phyloP scores from a whole-genome alignment of 2,113 vertebrate genomes.

The Malurus elegans region DNA sequence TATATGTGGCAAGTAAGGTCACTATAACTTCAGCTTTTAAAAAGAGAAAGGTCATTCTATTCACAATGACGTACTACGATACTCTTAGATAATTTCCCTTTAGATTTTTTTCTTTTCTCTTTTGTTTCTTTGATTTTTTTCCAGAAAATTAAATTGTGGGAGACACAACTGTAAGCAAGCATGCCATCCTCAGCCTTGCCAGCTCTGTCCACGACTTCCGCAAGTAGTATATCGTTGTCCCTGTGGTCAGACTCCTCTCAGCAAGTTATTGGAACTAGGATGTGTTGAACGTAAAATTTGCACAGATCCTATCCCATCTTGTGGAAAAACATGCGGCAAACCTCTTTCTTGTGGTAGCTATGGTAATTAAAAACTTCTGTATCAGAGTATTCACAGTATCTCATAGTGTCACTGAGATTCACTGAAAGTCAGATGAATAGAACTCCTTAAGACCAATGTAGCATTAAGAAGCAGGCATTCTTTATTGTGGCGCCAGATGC shows the following conservation, averaged over 20 bases:
- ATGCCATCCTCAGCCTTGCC: conserved; percentile 88
- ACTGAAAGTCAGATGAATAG: not conserved
- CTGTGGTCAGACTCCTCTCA: conserved; percentile 88
- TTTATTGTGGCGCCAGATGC: accelerated
- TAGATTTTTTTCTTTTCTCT: not conserved
- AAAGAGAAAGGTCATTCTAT: not conserved
- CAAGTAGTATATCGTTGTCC: conserved; percentile 85
- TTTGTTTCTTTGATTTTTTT: not conserved
- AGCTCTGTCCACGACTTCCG: conserved; percentile 85
- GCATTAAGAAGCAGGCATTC: too few species aligned
- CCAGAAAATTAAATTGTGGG: conserved; percentile 86
- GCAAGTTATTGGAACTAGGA: conserved; percentile 90
- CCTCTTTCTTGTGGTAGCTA: conserved; percentile 89
- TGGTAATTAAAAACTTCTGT: conserved; percentile 74
- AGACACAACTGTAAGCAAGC: conserved; percentile 85
- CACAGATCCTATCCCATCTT: conserved; percentile 90
- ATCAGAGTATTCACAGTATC: not conserved
- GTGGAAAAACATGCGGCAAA: conserved; percentile 92
- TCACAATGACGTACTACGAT: not conserved
- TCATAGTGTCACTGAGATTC: not conserved
- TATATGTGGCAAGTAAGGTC: conserved; percentile 88
- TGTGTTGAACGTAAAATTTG: conserved; percentile 84
- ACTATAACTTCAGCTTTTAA: not conserved
- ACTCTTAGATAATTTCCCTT: not conserved
- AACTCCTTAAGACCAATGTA: not conserved